Conservation (phyloP, 2,888 invertebrate species). For the Miltochrista miniata region DNA sequence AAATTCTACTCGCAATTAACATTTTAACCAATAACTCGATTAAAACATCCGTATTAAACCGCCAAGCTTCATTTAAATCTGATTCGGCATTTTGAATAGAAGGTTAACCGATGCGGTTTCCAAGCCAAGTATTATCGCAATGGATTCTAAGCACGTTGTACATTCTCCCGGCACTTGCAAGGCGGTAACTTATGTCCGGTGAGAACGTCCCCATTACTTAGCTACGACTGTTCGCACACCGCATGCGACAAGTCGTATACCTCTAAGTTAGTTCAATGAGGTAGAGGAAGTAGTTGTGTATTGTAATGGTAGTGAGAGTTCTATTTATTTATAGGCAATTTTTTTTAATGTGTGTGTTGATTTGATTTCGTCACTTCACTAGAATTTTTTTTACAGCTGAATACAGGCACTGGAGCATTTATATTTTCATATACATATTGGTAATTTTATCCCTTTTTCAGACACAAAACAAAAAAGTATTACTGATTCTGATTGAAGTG, state of each 20-base stretch:
- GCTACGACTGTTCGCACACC: background rate
- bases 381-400: too few species aligned
- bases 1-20: too few species aligned
- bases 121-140: conserved; percentile 1
- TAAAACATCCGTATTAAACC: background rate
- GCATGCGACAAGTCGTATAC: background rate
- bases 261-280: background rate
- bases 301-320: background rate
- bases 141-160: conserved; percentile 6
- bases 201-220: conserved; percentile 1
- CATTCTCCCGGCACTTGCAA: conserved; percentile 5
- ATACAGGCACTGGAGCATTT: too few species aligned
- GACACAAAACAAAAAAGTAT: too few species aligned
- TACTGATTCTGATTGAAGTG: too few species aligned
- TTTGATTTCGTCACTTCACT: too few species aligned
- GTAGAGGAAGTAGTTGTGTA: background rate
- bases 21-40: conserved; percentile 24
- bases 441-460: too few species aligned
- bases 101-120: background rate
- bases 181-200: conserved; percentile 10
- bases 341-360: too few species aligned
- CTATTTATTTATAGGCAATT: too few species aligned
- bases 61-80: background rate
- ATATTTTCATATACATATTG: too few species aligned
- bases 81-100: conserved; percentile 2